Percentiles rank a stretch among this genome's conserved stretches.
Evolutionary conservation across 2,113 vertebrate genomes (phyloP).

Genomic region (Nothoprocta perdicaria): DNA sequence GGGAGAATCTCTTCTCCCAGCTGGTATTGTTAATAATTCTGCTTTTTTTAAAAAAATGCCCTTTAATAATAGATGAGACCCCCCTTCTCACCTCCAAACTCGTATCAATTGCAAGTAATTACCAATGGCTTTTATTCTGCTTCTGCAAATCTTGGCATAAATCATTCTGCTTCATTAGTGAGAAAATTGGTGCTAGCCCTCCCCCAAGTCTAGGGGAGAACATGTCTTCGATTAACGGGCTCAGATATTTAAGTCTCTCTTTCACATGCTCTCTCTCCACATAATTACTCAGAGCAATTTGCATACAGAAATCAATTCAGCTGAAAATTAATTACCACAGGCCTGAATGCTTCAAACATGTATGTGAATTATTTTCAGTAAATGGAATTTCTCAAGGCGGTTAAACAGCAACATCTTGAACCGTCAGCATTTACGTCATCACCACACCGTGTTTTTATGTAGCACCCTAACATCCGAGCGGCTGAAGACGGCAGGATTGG

Average conservation of each 20-base stretch:
- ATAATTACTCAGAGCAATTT: slow-evolving; percentile 50
- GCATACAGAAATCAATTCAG: slow-evolving; percentile 64
- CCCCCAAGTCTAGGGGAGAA: neutral
- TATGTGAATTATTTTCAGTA: slow-evolving; percentile 71
- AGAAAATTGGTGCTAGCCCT: slow-evolving; percentile 8
- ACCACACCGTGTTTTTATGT: neutral
- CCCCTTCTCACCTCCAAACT: too few species aligned
- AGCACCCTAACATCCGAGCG: slow-evolving; percentile 7
- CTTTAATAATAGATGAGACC: neutral
- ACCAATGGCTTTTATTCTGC: neutral
- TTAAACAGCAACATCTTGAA: slow-evolving; percentile 63
- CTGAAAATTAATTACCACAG: slow-evolving; percentile 71
- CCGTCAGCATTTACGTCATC: slow-evolving; percentile 40
- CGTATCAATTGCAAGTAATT: neutral
- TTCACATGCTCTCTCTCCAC: neutral
- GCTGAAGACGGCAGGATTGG: neutral
- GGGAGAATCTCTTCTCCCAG: neutral
- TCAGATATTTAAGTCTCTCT: slow-evolving; percentile 42
- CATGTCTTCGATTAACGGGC: neutral
- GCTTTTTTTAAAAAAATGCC: neutral
- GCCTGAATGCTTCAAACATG: slow-evolving; percentile 61
- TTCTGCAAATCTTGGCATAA: slow-evolving; percentile 30
- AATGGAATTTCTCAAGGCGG: slow-evolving; percentile 64
- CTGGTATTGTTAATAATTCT: neutral
- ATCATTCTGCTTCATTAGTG: slow-evolving; percentile 40